Conservation (phyloP, 2,113 vertebrate species). For the Sylvilagus bachmani region DNA sequence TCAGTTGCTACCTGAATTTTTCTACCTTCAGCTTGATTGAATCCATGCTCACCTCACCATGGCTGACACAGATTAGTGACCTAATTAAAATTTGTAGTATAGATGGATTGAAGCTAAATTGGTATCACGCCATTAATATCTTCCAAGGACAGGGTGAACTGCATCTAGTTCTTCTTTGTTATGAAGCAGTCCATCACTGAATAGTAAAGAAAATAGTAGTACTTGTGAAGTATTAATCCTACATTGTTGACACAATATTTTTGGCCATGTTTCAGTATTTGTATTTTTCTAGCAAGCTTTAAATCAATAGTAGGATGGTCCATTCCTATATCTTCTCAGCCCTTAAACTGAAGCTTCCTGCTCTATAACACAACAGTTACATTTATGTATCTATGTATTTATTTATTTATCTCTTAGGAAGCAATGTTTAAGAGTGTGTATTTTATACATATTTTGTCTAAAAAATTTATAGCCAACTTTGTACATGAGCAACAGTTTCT, state of each 20-base stretch:
- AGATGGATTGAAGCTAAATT: not conserved
- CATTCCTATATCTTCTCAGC: not conserved
- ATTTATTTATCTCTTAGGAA: slow-evolving; percentile 51
- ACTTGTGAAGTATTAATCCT: not conserved
- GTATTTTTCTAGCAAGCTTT: slow-evolving; percentile 8
- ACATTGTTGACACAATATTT: slow-evolving; percentile 11
- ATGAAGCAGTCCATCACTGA: not conserved
- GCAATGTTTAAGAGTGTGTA: not conserved
- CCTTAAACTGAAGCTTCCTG: not conserved
- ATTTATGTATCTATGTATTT: slow-evolving; percentile 20
- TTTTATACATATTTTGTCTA: not conserved
- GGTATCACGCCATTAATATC: not conserved
- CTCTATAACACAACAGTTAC: slow-evolving; percentile 12
- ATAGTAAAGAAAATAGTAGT: not conserved
- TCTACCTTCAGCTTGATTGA: not conserved
- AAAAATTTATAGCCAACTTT: not conserved
- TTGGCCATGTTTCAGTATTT: slow-evolving; percentile 16
- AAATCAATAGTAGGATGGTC: slow-evolving; percentile 27
- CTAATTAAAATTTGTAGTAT: slow-evolving; percentile 26
- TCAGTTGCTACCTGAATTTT: not conserved
- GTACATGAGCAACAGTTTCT: slow-evolving; percentile 28
- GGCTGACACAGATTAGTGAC: not conserved
- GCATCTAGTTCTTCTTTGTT: not conserved
- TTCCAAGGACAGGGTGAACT: not conserved
- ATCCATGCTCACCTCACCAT: not conserved